A percentile compares a stretch with the other conserved stretches of the same genome.
Conservation (phyloP, 2,888 invertebrate species). For the Cabera pusaria region DNA sequence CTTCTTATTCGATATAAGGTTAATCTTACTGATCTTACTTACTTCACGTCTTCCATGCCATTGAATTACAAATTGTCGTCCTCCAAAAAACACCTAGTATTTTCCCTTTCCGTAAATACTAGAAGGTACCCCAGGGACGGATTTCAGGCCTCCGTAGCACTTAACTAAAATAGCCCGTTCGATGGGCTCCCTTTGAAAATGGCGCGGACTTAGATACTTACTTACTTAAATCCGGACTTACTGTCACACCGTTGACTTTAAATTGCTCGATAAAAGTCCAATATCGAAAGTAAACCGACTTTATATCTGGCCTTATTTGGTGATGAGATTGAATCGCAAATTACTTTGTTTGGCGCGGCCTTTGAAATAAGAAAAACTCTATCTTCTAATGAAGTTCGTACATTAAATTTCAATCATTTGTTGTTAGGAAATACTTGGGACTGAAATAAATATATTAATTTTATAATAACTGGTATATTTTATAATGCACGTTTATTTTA, state of each 20-base stretch:
- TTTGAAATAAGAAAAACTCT: too few species aligned
- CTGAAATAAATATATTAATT: too few species aligned
- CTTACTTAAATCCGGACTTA: constrained; percentile 41
- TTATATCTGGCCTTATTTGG: constrained; percentile 1
- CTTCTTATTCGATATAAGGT: too few species aligned
- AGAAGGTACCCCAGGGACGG: constrained; percentile 28
- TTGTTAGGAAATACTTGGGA: too few species aligned
- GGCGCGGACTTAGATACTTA: constrained; percentile 42
- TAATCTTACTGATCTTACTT: too few species aligned
- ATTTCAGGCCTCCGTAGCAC: constrained; percentile 41
- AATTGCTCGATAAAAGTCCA: constrained; percentile 8
- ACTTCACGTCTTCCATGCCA: constrained; percentile 7
- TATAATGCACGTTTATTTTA: too few species aligned
- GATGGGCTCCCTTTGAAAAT: constrained; percentile 47
- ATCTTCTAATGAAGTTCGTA: too few species aligned
- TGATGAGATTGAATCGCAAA: constrained; percentile 3
- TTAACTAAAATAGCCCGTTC: constrained; percentile 49
- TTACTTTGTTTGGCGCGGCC: not conserved
- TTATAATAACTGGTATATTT: too few species aligned
- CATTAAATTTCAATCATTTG: too few species aligned
- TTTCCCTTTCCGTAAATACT: constrained; percentile 32
- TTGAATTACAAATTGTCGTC: constrained; percentile 15
- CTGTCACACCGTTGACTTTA: constrained; percentile 34
- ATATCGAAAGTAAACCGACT: constrained; percentile 5
- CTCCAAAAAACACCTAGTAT: constrained; percentile 23